A percentile compares a stretch with the other conserved stretches of the same genome.
Evolutionary conservation across 1,140 invertebrate genomes (phyloP).

Genomic region (Pantala flavescens): DNA sequence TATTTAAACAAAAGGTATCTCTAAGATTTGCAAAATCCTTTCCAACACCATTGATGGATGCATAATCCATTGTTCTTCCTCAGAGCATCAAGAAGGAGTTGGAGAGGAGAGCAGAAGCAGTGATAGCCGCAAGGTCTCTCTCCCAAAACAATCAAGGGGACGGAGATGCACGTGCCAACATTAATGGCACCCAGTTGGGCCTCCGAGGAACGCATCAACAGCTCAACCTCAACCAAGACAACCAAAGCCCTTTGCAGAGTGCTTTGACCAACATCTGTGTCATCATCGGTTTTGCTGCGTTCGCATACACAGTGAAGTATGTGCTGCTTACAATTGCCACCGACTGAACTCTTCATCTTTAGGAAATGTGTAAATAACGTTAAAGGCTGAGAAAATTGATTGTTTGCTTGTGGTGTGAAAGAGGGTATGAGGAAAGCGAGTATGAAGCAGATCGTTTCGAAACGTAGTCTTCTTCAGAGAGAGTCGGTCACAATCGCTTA

Average conservation of each 20-base stretch:
- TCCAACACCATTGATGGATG: too few species aligned
- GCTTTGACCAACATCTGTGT: slow-evolving; percentile 69
- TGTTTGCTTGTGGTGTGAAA: background rate
- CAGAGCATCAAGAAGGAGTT: slow-evolving; percentile 40
- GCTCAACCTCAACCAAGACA: slow-evolving; percentile 16
- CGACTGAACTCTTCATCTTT: slow-evolving; percentile 18
- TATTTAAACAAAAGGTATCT: too few species aligned
- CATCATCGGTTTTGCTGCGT: slow-evolving; percentile 71
- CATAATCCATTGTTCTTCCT: too few species aligned
- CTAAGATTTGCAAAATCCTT: too few species aligned
- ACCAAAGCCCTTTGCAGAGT: slow-evolving; percentile 55
- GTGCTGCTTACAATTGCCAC: slow-evolving; percentile 47
- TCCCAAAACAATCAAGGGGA: slow-evolving; percentile 17
- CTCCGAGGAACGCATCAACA: slow-evolving; percentile 15
- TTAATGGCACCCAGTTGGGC: background rate
- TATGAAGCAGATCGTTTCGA: background rate
- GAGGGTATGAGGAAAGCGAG: background rate
- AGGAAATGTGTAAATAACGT: background rate
- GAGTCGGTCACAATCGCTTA: background rate
- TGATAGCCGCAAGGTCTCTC: slow-evolving; percentile 18
- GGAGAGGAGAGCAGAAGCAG: slow-evolving; percentile 27
- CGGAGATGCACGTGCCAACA: slow-evolving; percentile 4
- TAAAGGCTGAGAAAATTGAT: background rate
- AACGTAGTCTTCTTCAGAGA: background rate
- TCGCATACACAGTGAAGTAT: slow-evolving; percentile 78